Evolutionary conservation across 2,113 vertebrate genomes (phyloP).

Genomic region (Calidris pygmaea): DNA sequence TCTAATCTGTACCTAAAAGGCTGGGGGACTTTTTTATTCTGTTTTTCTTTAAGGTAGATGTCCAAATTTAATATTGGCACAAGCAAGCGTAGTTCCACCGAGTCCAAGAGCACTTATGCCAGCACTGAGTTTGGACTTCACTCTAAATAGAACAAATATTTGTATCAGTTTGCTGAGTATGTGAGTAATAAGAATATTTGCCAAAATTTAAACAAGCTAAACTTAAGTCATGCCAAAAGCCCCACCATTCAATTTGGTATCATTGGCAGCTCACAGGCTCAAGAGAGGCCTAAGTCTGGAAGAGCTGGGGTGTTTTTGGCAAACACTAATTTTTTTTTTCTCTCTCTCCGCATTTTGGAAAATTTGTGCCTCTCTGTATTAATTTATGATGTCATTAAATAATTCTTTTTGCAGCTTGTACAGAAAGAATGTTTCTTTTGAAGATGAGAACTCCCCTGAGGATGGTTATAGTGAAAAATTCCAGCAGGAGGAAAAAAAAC

Average conservation of each 20-base stretch:
- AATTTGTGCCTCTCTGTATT: slow-evolving; percentile 55
- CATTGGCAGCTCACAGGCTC: slow-evolving; percentile 37
- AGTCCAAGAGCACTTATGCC: background rate
- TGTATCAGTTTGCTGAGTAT: slow-evolving; percentile 58
- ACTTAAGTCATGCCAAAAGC: slow-evolving; percentile 39
- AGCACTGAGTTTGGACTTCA: slow-evolving; percentile 45
- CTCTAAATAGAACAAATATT: slow-evolving; percentile 66
- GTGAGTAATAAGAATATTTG: slow-evolving; percentile 49
- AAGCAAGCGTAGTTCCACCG: background rate
- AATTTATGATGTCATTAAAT: slow-evolving; percentile 72
- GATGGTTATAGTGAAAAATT: slow-evolving; percentile 43
- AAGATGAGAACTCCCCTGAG: slow-evolving; percentile 55
- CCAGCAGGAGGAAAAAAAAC: background rate
- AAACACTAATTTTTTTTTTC: background rate
- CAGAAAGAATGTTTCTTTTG: slow-evolving; percentile 65
- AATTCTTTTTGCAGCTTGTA: slow-evolving; percentile 70
- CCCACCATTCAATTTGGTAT: slow-evolving; percentile 54
- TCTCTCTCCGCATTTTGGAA: slow-evolving; percentile 59
- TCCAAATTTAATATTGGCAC: slow-evolving; percentile 41
- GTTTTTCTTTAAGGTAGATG: slow-evolving; percentile 51
- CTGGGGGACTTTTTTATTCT: background rate
- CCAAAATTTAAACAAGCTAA: slow-evolving; percentile 64
- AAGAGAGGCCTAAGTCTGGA: slow-evolving; percentile 55
- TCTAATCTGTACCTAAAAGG: background rate
- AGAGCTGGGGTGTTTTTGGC: slow-evolving; percentile 50